Conservation (phyloP, 2,113 vertebrate species). For the Taxidea taxus region DNA sequence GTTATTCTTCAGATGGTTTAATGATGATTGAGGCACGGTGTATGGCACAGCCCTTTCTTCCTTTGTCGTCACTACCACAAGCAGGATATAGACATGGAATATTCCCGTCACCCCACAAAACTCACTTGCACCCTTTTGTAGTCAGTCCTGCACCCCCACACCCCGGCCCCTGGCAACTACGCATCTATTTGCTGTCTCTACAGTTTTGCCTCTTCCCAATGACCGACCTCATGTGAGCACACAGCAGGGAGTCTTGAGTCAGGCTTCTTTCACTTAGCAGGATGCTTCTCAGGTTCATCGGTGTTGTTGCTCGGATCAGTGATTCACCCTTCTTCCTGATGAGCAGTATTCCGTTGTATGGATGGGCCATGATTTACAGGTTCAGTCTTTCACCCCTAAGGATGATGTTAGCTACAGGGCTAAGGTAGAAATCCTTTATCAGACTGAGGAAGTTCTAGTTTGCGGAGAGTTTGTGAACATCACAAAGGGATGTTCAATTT, state of each 20-base stretch:
- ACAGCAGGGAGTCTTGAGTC: accelerated
- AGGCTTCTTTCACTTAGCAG: background rate
- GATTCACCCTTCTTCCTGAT: background rate
- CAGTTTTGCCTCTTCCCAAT: background rate
- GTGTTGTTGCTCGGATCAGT: too few relatives aligned
- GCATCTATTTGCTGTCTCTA: background rate
- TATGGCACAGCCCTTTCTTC: background rate
- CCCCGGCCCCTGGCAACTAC: background rate
- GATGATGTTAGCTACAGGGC: background rate
- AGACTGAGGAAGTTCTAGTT: background rate
- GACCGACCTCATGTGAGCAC: background rate
- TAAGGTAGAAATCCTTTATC: background rate
- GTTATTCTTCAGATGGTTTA: background rate
- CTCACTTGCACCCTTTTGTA: background rate
- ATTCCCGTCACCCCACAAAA: background rate
- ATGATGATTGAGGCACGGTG: background rate
- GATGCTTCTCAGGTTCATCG: background rate
- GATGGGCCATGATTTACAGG: background rate
- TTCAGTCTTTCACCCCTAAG: background rate
- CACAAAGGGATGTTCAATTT: background rate
- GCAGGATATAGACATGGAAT: background rate
- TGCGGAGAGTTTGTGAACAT: background rate
- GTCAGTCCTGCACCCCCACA: background rate
- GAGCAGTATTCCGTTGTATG: background rate
- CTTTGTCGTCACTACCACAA: background rate